A percentile compares a stretch with the other conserved stretches of the same genome.
Evolutionary conservation across 2,113 vertebrate genomes (phyloP).

Genomic region (Siniperca knerii): DNA sequence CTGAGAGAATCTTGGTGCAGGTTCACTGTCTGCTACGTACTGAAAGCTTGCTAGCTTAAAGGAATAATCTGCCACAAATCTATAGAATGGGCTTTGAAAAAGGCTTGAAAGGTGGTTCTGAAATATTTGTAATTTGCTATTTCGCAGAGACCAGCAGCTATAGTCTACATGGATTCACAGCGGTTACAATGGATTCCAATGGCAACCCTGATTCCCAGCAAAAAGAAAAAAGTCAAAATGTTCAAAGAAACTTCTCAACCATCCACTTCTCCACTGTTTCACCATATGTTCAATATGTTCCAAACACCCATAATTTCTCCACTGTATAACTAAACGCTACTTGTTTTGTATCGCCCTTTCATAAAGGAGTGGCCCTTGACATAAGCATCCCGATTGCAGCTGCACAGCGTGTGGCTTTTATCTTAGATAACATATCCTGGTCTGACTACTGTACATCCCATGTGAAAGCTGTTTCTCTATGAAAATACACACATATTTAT

Average conservation of each 20-base stretch:
- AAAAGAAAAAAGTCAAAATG: conserved; percentile 6
- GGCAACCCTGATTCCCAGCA: conserved; percentile 3
- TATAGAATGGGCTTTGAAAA: conserved; percentile 1
- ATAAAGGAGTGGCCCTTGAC: too few relatives aligned
- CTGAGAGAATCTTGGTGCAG: not conserved
- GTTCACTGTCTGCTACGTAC: not conserved
- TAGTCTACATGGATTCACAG: conserved; percentile 3
- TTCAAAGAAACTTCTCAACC: not conserved
- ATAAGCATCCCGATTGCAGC: not conserved
- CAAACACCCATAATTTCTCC: not conserved
- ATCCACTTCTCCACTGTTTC: not conserved
- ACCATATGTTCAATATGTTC: not conserved
- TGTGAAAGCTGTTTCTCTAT: not conserved
- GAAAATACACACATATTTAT: not conserved
- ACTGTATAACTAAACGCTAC: too few relatives aligned
- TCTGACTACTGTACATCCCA: not conserved
- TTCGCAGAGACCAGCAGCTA: not conserved
- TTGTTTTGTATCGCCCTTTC: too few relatives aligned
- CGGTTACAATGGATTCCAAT: not conserved
- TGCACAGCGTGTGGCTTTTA: not conserved
- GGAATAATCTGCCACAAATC: not conserved
- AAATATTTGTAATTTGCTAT: not conserved
- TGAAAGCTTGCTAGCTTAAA: not conserved
- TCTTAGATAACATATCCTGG: not conserved
- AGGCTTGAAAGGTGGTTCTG: not conserved